phyloP scores from a whole-genome alignment of 2,797 vertebrate genomes.

The Sebastes dallii region DNA sequence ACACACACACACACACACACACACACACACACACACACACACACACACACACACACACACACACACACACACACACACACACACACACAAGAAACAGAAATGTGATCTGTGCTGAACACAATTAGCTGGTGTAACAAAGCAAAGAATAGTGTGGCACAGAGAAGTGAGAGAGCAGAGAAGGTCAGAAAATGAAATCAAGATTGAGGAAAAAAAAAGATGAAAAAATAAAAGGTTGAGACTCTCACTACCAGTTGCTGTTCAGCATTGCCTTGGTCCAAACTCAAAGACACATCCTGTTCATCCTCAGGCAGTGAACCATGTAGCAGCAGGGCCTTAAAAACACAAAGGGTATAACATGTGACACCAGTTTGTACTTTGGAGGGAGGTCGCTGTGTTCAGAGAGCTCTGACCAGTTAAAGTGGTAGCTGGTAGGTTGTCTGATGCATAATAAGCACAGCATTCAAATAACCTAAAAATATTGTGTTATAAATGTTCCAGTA shows the following conservation, averaged over 20 bases:
- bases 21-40: not conserved
- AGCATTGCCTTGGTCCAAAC: conserved; percentile 83
- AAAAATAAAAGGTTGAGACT: conserved; percentile 4
- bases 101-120: conserved; percentile 65
- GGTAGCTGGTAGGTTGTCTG: not conserved
- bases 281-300: conserved; percentile 88
- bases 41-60: not conserved
- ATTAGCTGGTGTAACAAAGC: conserved; percentile 28
- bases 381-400: not conserved
- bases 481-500: not conserved
- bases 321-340: conserved; percentile 89
- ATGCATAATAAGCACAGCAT: not conserved
- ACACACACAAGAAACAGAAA: conserved; percentile 50
- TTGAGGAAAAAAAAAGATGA: not conserved
- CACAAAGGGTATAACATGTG: conserved; percentile 31
- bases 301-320: conserved; percentile 93
- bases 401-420: not conserved
- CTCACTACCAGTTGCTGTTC: conserved; percentile 91
- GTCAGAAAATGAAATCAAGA: not conserved
- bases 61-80: conserved; percentile 6
- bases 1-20: conserved; percentile 6
- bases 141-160: not conserved
- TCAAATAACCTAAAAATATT: not conserved
- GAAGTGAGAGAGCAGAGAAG: not conserved
- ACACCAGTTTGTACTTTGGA: conserved; percentile 22